These are phyloP conservation scores for Heterotilapia buettikoferi DNA, from an alignment of 2,113 vertebrate genomes.

Conservation along the genomic window DNA sequence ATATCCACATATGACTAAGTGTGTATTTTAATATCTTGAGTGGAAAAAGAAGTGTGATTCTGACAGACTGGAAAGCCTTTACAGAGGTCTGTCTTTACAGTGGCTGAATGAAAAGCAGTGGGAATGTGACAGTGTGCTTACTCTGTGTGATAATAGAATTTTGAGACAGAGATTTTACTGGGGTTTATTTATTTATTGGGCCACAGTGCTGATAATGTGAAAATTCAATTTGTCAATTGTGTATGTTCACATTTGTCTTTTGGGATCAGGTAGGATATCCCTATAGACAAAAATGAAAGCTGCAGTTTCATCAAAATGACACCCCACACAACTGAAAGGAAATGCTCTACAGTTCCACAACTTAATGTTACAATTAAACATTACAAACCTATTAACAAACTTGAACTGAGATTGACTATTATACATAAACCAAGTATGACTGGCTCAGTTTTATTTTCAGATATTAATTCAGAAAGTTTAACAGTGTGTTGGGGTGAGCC, in stretches of 20 bases:
- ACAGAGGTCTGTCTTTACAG: not conserved
- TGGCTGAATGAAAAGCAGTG: conserved; percentile 2
- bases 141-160: conserved; percentile 10
- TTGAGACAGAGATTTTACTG: conserved; percentile 11
- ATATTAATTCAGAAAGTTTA: not conserved
- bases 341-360: not conserved
- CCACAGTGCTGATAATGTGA: not conserved
- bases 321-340: not conserved
- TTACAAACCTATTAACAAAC: not conserved
- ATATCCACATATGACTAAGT: not conserved
- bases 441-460: not conserved
- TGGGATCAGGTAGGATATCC: not conserved
- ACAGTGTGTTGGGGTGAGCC: not conserved
- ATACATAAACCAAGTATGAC: not conserved
- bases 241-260: not conserved
- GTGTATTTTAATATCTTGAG: not conserved
- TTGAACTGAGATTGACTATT: not conserved
- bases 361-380: not conserved
- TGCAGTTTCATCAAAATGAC: not conserved
- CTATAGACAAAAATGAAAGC: not conserved
- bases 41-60: not conserved
- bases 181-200: not conserved
- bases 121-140: conserved; percentile 3
- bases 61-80: not conserved
- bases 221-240: not conserved